Base-by-base conservation (phyloP, 2,797 vertebrate species). In the Falco peregrinus region DNA sequence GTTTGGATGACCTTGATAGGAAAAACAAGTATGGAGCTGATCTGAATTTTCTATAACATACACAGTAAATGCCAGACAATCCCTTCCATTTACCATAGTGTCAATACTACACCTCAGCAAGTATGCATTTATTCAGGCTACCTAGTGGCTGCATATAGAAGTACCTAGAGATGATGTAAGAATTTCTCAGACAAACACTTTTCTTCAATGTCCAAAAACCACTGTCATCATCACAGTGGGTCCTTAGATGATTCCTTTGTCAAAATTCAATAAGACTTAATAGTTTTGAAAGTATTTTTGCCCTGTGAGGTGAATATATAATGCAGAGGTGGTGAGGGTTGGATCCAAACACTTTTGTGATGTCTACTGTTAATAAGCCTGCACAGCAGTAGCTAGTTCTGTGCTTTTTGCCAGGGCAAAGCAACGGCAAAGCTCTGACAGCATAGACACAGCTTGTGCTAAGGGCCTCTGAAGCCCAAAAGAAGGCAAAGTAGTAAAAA, bases 1-100 rank as follows among this genome's bases (percentile, higher is more conserved):
- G 73, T 84, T 88, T 91, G 65, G 76, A 95, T 85, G 87, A 90
- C 87, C 73, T 63, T 43, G 76, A 75, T 22, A 90, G 80, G 47
- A 90, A 95, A 95, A 91, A 51, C 65, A 89, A 88, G 78, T 79
- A 91, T 39, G 57, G 73, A 90, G 76, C 31, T 53, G 64, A 86
- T 89, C 59, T 87, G 70, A 67, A 80, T 84, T 87, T 83, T 89
- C 85, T 68, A 25, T 29, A 33, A 57, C 16, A 48, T 31, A 74
- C 10, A 29, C 28, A 71, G 31, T 39, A 87, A 73, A 84, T 35
- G 56, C 28, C 48, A 83, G 33, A 65, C 43, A 45, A 61, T 22
- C 56, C 41, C 41, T 74, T 63, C 80, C 5, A 0, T 59, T 85
- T 78, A 47, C 45, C 21, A 28, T 56, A 71, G 71, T 19, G 26